These are phyloP conservation scores for Craseonycteris thonglongyai DNA, from an alignment of 2,113 vertebrate genomes.

Conservation along the genomic window DNA sequence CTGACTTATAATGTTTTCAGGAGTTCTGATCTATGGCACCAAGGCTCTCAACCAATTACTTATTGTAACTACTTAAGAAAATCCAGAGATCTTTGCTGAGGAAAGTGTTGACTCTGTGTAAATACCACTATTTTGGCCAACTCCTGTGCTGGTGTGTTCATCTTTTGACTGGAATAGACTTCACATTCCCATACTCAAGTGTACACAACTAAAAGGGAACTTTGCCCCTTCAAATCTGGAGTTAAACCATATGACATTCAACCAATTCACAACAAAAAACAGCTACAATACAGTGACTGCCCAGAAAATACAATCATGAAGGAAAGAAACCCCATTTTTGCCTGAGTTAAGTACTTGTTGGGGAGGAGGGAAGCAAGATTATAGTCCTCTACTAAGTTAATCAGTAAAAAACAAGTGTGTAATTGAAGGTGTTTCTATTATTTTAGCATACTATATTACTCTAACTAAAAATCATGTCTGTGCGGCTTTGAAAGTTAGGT, in stretches of 20 bases:
- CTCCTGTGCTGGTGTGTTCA: not conserved
- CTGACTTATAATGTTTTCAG: conserved; percentile 20
- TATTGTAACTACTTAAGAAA: not conserved
- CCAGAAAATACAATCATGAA: not conserved
- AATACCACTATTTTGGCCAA: not conserved
- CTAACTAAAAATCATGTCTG: not conserved
- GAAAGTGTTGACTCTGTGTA: not conserved
- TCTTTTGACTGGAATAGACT: not conserved
- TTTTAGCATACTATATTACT: not conserved
- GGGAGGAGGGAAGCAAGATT: not conserved
- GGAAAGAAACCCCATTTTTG: not conserved
- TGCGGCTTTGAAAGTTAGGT: not conserved
- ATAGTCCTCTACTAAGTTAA: not conserved
- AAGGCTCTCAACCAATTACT: not conserved
- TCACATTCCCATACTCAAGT: not conserved
- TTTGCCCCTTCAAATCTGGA: not conserved
- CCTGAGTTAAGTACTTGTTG: not conserved
- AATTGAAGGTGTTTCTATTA: not conserved
- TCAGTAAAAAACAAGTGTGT: not conserved
- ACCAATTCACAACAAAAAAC: not conserved
- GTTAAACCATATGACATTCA: not conserved
- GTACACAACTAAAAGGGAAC: not conserved
- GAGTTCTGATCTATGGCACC: not conserved
- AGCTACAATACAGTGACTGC: not conserved
- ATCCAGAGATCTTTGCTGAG: not conserved